Base-by-base conservation (phyloP, 2,797 vertebrate species). In the Sorex maritimensis region DNA sequence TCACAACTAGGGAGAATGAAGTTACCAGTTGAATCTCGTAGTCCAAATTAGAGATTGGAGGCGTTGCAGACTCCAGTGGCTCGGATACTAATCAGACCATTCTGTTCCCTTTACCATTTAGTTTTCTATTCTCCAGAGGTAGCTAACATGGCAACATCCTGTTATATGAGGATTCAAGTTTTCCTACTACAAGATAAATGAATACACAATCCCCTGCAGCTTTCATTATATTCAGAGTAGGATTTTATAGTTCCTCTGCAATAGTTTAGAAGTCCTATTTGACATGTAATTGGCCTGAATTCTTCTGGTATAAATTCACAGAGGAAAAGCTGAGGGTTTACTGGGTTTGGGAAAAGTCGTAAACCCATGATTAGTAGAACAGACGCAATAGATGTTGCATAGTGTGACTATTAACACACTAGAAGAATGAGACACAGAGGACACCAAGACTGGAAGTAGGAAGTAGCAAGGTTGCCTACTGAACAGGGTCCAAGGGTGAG, bases 61-160 rank as follows among this genome's bases (percentile, higher is more conserved):
- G 12, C 14, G 81, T 68, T 83, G n/a, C 65, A 49, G 14, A 81
- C 34, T 81, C 26, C n/a, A 69, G 44, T 17, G 38, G 21, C 44
- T 72, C 55, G 61, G 15, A 55, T 44, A 80, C 30, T 55, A 82
- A 83, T 68, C 87, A 95, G n/a, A 87, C 17, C 52, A 34, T 77
- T 86, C 75, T 38, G 24, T 41, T 79, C 61, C 90, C 23, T 92
- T 93, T 79, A 30, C 61, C 46, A 88, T 77, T 87, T 72, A n/a
- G 10, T 83, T 95, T 92, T 95, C 24, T 71, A 28, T 30, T 95
- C 94, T 92, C 92, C 6, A 1, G 92, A 94, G 95, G 41, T 67
- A 41, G 78, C 61, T 96, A 21, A 93, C 81, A 85, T 77, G 85
- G 81, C 82, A 96, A 95, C 75, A 86, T 41, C 28, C 67, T 93